These are phyloP conservation scores for Tromatobia lineatoria DNA, from an alignment of 2,888 invertebrate species.

Conservation along the genomic window DNA sequence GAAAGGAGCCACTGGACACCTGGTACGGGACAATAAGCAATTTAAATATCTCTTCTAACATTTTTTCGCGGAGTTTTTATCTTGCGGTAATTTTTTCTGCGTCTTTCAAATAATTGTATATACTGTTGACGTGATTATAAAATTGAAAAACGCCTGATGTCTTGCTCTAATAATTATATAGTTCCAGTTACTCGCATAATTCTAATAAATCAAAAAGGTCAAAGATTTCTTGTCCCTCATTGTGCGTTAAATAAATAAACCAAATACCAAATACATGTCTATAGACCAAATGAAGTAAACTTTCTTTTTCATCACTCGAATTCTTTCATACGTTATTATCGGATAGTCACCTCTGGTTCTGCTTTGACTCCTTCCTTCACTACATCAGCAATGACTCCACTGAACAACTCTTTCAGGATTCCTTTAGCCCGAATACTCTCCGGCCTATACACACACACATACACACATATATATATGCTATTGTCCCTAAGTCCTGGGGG, in stretches of 20 bases:
- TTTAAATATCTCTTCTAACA: not conserved
- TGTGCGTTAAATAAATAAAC: constrained; percentile 18
- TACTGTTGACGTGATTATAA: constrained; percentile 12
- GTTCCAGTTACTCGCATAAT: constrained; percentile 37
- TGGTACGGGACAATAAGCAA: constrained; percentile 1
- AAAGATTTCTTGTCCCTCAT: constrained; percentile 39
- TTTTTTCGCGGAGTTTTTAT: constrained; percentile 5
- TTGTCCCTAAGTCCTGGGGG: constrained; percentile 52
- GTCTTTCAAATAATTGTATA: constrained; percentile 39
- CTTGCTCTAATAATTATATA: constrained; percentile 26
- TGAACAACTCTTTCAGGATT: constrained; percentile 50
- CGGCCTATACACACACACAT: constrained; percentile 5
- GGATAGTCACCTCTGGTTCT: constrained; percentile 26
- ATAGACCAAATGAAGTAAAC: constrained; percentile 5
- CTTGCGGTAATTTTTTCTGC: not conserved
- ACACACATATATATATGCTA: constrained; percentile 14
- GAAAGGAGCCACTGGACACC: constrained; percentile 48
- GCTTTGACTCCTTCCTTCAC: not conserved
- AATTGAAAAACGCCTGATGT: constrained; percentile 29
- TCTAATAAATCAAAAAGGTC: constrained; percentile 28
- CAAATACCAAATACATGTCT: not conserved
- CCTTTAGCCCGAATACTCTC: constrained; percentile 47
- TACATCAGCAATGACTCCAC: constrained; percentile 50
- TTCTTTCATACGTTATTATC: constrained; percentile 32
- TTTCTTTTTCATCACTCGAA: constrained; percentile 35